phyloP scores from a whole-genome alignment of 2,888 invertebrate species.

The Spialia ferax region DNA sequence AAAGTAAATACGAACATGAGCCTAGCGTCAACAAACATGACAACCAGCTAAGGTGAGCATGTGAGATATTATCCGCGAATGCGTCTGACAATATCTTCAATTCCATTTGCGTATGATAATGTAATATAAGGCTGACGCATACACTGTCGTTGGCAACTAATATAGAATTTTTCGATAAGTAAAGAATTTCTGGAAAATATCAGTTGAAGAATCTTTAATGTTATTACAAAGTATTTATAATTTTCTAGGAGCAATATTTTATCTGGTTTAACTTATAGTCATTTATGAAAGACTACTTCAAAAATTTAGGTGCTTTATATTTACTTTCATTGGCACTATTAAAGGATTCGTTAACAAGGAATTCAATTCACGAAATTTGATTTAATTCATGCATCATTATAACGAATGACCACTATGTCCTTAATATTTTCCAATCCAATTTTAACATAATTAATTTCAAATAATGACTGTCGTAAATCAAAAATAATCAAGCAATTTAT shows the following conservation, averaged over 20 bases:
- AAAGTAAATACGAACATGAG: neutral
- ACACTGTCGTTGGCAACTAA: neutral
- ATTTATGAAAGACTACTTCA: too few species aligned
- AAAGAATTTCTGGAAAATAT: neutral
- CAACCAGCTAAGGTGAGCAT: constrained; percentile 43
- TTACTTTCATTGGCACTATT: too few species aligned
- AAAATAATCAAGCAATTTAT: neutral
- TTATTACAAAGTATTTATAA: too few species aligned
- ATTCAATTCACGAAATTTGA: too few species aligned
- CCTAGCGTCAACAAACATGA: neutral
- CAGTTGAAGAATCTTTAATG: neutral
- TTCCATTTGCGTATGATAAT: constrained; percentile 43
- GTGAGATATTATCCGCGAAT: constrained; percentile 54
- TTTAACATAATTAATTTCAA: too few species aligned
- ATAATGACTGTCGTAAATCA: neutral
- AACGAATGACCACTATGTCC: too few species aligned
- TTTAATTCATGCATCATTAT: too few species aligned
- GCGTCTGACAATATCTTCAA: constrained; percentile 51
- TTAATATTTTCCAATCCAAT: too few species aligned
- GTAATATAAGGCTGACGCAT: constrained; percentile 31
- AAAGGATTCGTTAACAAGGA: too few species aligned
- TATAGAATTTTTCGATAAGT: neutral
- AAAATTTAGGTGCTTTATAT: too few species aligned
- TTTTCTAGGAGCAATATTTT: too few species aligned
- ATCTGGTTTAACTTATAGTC: too few species aligned